Evolutionary conservation across 2,888 invertebrate genomes (phyloP).

Genomic region (Bellardia bayeri): DNA sequence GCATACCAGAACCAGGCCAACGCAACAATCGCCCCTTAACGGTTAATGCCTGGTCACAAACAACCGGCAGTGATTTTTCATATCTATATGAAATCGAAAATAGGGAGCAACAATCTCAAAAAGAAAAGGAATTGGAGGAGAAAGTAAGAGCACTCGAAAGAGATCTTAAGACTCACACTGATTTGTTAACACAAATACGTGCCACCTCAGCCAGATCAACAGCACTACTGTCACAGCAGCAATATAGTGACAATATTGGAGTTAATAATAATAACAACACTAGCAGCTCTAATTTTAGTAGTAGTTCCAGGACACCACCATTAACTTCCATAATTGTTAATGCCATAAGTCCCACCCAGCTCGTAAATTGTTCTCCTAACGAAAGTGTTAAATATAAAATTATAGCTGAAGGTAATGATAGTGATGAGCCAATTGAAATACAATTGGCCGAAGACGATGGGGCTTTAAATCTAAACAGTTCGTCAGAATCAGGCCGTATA

Average conservation of each 20-base stretch:
- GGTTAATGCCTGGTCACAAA: constrained; percentile 80
- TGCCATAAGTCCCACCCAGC: constrained; percentile 63
- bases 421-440: constrained; percentile 79
- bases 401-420: constrained; percentile 75
- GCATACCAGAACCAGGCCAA: constrained; percentile 43
- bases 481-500: constrained; percentile 79
- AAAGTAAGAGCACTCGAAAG: constrained; percentile 78
- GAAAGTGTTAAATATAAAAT: constrained; percentile 79
- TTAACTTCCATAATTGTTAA: constrained; percentile 35
- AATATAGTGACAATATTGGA: neutral
- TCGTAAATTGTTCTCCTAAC: constrained; percentile 18
- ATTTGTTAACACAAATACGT: constrained; percentile 78
- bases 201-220: constrained; percentile 61
- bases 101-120: constrained; percentile 72
- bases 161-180: constrained; percentile 77
- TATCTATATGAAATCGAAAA: constrained; percentile 70
- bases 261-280: too few relatives aligned
- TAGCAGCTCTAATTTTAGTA: too few relatives aligned
- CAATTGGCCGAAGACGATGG: constrained; percentile 78
- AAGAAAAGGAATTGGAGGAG: constrained; percentile 75
- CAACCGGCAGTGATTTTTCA: constrained; percentile 76
- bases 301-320: constrained; percentile 48
- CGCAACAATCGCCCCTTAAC: constrained; percentile 71
- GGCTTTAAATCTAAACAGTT: constrained; percentile 77
- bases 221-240: constrained; percentile 52